Evolutionary conservation across 2,888 invertebrate genomes (phyloP).

Genomic region (Laothoe populi): DNA sequence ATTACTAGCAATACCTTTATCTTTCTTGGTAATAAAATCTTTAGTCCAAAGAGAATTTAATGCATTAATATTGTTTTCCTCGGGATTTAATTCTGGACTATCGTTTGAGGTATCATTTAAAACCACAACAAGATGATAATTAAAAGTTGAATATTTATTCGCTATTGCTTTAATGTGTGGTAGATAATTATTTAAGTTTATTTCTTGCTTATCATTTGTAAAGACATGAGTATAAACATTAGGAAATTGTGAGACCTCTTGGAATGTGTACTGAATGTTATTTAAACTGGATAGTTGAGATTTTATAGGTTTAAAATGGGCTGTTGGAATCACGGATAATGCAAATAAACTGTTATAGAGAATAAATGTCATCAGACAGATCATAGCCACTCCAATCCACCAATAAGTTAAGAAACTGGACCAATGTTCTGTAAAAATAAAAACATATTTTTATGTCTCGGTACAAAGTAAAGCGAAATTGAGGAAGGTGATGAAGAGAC

Average conservation of each 20-base stretch:
- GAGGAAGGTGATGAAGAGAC: too few relatives aligned
- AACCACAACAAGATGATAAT: constrained; percentile 63
- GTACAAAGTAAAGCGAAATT: too few relatives aligned
- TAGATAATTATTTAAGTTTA: constrained; percentile 57
- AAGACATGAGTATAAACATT: constrained; percentile 70
- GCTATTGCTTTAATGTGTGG: constrained; percentile 62
- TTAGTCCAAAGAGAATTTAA: constrained; percentile 60
- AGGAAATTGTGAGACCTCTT: constrained; percentile 34
- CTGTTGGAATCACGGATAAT: constrained; percentile 55
- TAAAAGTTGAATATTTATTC: constrained; percentile 57
- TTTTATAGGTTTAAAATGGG: constrained; percentile 42
- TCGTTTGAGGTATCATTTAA: constrained; percentile 59
- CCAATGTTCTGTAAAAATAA: constrained; percentile 68
- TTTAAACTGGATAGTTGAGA: constrained; percentile 30
- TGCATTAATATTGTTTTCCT: constrained; percentile 66
- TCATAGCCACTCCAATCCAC: constrained; percentile 74
- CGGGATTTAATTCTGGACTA: constrained; percentile 46
- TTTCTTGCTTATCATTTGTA: constrained; percentile 49
- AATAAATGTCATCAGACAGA: constrained; percentile 64
- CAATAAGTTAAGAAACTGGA: constrained; percentile 64
- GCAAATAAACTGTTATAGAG: constrained; percentile 66
- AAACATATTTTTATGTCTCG: not conserved
- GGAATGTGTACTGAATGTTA: constrained; percentile 30
- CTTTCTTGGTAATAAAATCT: constrained; percentile 38
- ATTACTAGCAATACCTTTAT: constrained; percentile 42